A percentile compares a stretch with the other conserved stretches of the same genome.
Evolutionary conservation across 2,888 invertebrate species (phyloP).

Genomic region (Drosophila hamatofila): DNA sequence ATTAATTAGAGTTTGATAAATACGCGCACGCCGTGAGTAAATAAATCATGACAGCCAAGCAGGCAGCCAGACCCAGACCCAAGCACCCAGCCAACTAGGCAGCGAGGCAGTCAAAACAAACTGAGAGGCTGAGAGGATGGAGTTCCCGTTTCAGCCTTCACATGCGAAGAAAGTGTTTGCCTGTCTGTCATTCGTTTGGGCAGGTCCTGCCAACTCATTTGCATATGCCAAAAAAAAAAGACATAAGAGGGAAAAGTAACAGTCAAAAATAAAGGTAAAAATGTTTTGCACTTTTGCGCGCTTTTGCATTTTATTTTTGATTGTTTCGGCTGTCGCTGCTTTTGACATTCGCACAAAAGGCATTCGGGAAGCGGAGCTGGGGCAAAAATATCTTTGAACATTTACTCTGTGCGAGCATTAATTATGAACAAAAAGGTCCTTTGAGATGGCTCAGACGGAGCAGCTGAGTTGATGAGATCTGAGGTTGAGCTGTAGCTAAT

Average conservation of each 20-base stretch:
- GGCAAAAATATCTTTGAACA: conserved; percentile 77
- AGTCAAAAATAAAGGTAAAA: conserved; percentile 54
- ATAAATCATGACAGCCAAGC: conserved; percentile 82
- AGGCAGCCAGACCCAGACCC: background rate
- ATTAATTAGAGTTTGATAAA: conserved; percentile 86
- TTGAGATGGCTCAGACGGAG: conserved; percentile 66
- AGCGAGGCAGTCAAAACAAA: conserved; percentile 1
- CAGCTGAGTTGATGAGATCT: conserved; percentile 45
- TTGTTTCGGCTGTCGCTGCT: conserved; percentile 74
- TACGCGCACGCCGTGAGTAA: conserved; percentile 86
- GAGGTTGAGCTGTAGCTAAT: conserved; percentile 57
- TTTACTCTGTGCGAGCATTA: conserved; percentile 68
- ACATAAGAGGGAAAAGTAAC: conserved; percentile 5
- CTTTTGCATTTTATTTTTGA: conserved; percentile 54
- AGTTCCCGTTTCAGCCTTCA: conserved; percentile 26
- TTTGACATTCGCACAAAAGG: conserved; percentile 73
- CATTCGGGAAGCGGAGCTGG: conserved; percentile 22
- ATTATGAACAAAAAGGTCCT: conserved; percentile 74
- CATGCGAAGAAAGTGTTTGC: conserved; percentile 18
- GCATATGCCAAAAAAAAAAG: conserved; percentile 48
- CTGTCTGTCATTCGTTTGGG: conserved; percentile 8
- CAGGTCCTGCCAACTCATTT: conserved; percentile 49
- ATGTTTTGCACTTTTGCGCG: conserved; percentile 53
- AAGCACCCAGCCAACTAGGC: background rate
- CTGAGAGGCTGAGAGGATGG: conserved; percentile 9